Evolutionary conservation across 2,888 invertebrate species (phyloP), one percentile per base, ranked within the genome.

Genomic region (Mesodorylaimus sp.): DNA sequence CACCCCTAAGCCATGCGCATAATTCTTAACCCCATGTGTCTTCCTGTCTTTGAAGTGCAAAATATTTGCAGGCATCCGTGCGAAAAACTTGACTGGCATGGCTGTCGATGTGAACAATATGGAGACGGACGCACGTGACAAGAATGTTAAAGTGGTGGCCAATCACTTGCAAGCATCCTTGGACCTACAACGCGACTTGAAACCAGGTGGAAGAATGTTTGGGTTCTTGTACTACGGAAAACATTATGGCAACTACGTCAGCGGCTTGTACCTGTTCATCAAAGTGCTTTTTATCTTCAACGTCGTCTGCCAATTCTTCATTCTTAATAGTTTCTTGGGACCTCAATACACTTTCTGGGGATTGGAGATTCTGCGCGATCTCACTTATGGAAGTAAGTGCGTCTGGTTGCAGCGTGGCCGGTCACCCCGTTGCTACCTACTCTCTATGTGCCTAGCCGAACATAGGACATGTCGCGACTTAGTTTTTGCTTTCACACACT

Each of bases 161-260:
- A 63, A 68, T 28, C 70, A 72, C 58, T 67, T 72, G 62, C 67
- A 67, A 57, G 64, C 71, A 47, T 68, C 69, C 58, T 61, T 72
- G 47, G 61, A 65, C 54, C 67, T 68, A 49, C 69, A 70, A 51
- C 60, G 66, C 16, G 68, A 69, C 55, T 67, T 70, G 53, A 56
- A 67, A 23, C 61, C 65, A 1, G 66, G 67, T 16, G 66, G 66
- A 52, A 65, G 65, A 50, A 61, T 67, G 47, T 60, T 64, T 45
- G 56, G 66, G 45, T 61, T 55, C 5, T 45, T 62, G 24, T 52
- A 56, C n/a, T 55, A 55, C 38, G 58, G 64, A 44, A 55, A 60
- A 23, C 57, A 59, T 46, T 57, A 59, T 42, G 66, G 67, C 43
- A 56, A 55, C 36, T 67, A 63, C 54, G 56, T 68, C 21, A 59